Evolutionary conservation across 2,797 vertebrate species (phyloP), one percentile per base, ranked within the genome.

Genomic region (Hybognathus amarus): DNA sequence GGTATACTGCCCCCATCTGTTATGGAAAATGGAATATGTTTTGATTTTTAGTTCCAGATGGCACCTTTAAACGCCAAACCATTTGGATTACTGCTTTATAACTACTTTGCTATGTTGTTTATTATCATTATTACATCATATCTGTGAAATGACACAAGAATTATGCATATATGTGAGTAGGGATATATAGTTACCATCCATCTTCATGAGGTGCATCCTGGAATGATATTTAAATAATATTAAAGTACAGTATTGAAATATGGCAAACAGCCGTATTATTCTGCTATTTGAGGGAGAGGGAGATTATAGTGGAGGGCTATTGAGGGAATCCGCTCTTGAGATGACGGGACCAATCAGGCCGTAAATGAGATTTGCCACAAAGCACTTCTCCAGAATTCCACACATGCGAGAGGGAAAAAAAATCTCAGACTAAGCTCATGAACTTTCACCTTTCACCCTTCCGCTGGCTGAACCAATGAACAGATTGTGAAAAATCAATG

Each of bases 401-500:
- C 93, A 40, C 73, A 81, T 68, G 30, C 30, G 68, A 70, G 61
- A n/a, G 22, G 11, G 8, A 18, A 52, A 94, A 94, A 94, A 85
- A 95, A 94, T 93, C 92, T 91, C 92, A 92, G 92, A 92, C 92
- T 95, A 95, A 95, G 94, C 94, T 90, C 61, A 89, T 94, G 94
- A 96, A 95, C 95, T 95, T 94, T 96, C 93, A 96, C 95, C 96
- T 93, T 95, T 95, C 93, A 95, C 94, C 95, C 91, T 15, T 89
- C 91, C 8, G 80, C 94, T 94, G 94, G 94, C 93, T 94, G 94
- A 95, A 93, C 95, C 95, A 95, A 96, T 95, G 95, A 94, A 95
- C 94, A 95, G 94, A 96, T 96, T 96, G 86, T 92, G 94, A 95
- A 96, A 96, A 96, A 96, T 96, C 95, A 96, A 96, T 96, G 93